Percentiles rank a stretch among this genome's conserved stretches.
phyloP scores from a whole-genome alignment of 2,797 vertebrate genomes.

The Nannoperca obscura region DNA sequence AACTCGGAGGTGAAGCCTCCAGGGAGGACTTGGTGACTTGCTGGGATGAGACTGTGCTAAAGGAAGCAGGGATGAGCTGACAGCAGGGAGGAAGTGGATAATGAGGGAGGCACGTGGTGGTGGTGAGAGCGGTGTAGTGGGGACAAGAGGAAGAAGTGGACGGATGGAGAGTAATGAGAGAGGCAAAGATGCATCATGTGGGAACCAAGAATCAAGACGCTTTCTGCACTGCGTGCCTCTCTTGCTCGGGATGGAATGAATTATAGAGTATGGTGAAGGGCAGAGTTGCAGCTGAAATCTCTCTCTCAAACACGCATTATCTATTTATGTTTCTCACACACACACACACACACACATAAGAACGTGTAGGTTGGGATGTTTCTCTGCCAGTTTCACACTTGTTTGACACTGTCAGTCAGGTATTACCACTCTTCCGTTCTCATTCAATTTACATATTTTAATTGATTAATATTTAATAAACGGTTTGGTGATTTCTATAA shows the following conservation, averaged over 20 bases:
- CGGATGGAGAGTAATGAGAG: constrained; percentile 1
- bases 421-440: background rate
- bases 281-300: constrained; percentile 13
- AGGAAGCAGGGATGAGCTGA: constrained; percentile 42
- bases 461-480: constrained; percentile 19
- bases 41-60: constrained; percentile 49
- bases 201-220: constrained; percentile 25
- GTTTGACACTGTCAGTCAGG: constrained; percentile 13
- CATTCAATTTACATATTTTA: background rate
- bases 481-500: background rate
- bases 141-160: background rate
- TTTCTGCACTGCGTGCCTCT: constrained; percentile 4
- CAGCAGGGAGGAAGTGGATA: constrained; percentile 18
- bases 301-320: background rate
- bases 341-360: background rate
- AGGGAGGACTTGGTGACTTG: constrained; percentile 40
- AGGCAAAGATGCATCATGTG: constrained; percentile 20
- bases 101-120: background rate
- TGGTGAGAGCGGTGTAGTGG: background rate
- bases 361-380: constrained; percentile 1
- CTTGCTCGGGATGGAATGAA: constrained; percentile 51
- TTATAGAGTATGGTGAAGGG: constrained; percentile 48
- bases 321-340: constrained; percentile 10
- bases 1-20: constrained; percentile 10
- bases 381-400: constrained; percentile 36